Conservation (phyloP, 64 coral and sea anemone genomes). For the Stichodactyla mertensii region DNA sequence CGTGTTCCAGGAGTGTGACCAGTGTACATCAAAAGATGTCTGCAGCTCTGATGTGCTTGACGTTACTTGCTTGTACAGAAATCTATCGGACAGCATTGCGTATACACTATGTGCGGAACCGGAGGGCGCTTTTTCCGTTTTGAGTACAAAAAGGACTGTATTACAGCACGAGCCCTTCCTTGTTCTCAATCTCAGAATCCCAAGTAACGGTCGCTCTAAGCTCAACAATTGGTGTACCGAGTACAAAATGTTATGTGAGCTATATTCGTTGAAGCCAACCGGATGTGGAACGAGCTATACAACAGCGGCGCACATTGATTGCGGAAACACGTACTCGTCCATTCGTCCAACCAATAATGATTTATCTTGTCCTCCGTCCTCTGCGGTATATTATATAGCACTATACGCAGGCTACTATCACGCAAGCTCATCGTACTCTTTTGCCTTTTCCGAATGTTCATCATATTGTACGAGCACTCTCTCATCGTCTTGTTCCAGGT, state of each 20-base stretch:
- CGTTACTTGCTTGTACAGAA: slow-evolving; percentile 1
- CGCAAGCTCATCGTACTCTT: not conserved
- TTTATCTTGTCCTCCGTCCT: not conserved
- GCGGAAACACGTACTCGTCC: slow-evolving; percentile 28
- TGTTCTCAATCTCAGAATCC: not conserved
- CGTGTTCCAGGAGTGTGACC: slow-evolving; percentile 37
- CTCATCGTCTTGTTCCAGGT: not conserved
- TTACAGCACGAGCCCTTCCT: not conserved
- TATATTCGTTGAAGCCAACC: not conserved
- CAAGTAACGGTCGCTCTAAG: slow-evolving; percentile 1
- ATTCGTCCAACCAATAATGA: slow-evolving; percentile 14
- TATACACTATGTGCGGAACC: slow-evolving; percentile 21
- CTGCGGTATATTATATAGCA: not conserved
- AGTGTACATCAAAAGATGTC: not conserved
- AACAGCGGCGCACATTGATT: not conserved
- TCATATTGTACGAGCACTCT: slow-evolving; percentile 6
- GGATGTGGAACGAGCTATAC: slow-evolving; percentile 7
- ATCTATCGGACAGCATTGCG: not conserved
- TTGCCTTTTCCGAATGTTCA: slow-evolving; percentile 28
- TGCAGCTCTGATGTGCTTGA: not conserved
- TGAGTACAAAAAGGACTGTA: not conserved
- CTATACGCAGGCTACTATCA: slow-evolving; percentile 2
- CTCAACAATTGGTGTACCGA: slow-evolving; percentile 34
- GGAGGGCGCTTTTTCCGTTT: slow-evolving; percentile 17
- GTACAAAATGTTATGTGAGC: slow-evolving; percentile 22